Evolutionary conservation across 2,113 vertebrate species (phyloP).

Genomic region (Platysternon megacephalum): DNA sequence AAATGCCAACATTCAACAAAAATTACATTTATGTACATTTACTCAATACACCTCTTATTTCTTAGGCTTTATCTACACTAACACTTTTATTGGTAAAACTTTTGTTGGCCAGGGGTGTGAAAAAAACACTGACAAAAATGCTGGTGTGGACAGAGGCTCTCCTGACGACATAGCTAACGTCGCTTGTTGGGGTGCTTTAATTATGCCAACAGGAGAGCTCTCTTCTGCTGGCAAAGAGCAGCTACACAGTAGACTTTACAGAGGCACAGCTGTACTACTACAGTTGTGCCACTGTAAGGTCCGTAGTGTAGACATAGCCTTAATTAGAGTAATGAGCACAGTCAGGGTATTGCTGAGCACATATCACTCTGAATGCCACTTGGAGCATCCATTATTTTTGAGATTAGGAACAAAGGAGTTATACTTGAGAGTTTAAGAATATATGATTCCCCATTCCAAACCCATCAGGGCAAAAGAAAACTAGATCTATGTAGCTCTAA

Average conservation of each 20-base stretch:
- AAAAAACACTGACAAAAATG: too few species aligned
- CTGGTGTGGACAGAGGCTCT: too few species aligned
- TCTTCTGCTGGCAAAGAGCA: too few species aligned
- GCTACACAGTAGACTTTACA: too few species aligned
- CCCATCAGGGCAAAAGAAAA: neutral
- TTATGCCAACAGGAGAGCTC: too few species aligned
- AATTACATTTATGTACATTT: neutral
- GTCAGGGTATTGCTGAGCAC: neutral
- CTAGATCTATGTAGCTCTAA: neutral
- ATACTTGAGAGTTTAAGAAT: neutral
- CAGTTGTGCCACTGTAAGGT: too few species aligned
- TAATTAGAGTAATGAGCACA: constrained; percentile 22
- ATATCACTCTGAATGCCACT: neutral
- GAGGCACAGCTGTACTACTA: too few species aligned
- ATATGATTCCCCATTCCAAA: neutral
- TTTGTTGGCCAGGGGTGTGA: neutral
- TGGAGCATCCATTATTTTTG: neutral
- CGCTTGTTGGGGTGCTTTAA: too few species aligned
- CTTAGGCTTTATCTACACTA: neutral
- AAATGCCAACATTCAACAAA: constrained; percentile 18
- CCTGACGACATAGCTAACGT: too few species aligned
- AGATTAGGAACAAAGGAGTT: neutral
- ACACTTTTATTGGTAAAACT: too few species aligned
- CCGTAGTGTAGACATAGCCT: too few species aligned
- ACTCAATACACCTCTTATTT: constrained; percentile 6